A percentile compares a stretch with the other conserved stretches of the same genome.
Evolutionary conservation across 2,113 vertebrate genomes (phyloP).

Genomic region (Tetrax tetrax): DNA sequence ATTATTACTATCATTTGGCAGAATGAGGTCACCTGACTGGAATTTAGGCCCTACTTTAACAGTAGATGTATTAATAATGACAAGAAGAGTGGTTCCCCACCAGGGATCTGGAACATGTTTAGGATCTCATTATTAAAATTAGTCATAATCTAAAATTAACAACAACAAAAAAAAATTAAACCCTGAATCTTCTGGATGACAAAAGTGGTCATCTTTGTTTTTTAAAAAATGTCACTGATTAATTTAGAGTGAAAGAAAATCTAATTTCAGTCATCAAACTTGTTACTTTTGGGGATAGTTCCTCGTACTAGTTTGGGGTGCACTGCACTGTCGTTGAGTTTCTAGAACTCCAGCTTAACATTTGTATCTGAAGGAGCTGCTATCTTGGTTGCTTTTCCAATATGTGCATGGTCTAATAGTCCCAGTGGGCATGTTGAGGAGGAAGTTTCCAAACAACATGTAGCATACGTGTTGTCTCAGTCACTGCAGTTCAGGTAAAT

Average conservation of each 20-base stretch:
- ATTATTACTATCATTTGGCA: neutral
- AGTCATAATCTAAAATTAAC: neutral
- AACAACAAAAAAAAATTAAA: neutral
- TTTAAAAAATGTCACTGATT: too few relatives aligned
- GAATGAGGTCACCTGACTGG: neutral
- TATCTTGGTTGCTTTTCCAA: neutral
- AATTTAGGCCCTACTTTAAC: neutral
- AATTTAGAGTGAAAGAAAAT: too few relatives aligned
- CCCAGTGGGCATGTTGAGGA: neutral
- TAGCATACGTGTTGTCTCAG: neutral
- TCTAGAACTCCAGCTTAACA: neutral
- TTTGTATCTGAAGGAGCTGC: neutral
- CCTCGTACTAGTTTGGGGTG: neutral
- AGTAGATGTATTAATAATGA: neutral
- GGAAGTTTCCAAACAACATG: neutral
- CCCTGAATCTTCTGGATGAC: neutral
- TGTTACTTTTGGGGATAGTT: neutral
- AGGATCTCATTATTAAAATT: neutral
- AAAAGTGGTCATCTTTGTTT: neutral
- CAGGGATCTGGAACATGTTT: neutral
- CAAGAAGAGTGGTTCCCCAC: neutral
- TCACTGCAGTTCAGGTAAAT: neutral
- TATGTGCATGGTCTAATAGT: neutral
- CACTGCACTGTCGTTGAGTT: accelerated
- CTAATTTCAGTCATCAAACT: neutral